A percentile compares a stretch with the other conserved stretches of the same genome.
Evolutionary conservation across 2,113 vertebrate species (phyloP).

Genomic region (Cyanoramphus novaezelandiae): DNA sequence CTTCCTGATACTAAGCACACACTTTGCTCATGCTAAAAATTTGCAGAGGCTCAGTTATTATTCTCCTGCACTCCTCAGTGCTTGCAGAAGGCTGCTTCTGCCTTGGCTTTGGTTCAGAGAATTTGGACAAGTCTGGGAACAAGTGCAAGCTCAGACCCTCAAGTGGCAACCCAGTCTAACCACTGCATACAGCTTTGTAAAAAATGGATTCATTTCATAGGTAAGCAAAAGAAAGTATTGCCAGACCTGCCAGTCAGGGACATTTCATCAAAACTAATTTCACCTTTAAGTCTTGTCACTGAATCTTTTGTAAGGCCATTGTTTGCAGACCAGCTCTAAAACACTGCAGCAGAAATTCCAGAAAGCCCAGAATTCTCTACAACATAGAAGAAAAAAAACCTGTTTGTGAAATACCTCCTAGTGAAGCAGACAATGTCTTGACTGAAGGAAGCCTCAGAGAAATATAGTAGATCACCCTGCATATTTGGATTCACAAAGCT

Average conservation of each 20-base stretch:
- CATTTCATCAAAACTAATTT: background rate
- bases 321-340: background rate
- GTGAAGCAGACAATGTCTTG: background rate
- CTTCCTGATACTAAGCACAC: background rate
- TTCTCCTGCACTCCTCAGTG: background rate
- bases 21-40: background rate
- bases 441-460: background rate
- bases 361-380: background rate
- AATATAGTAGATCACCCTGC: background rate
- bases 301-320: background rate
- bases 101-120: background rate
- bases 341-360: background rate
- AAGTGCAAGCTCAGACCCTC: background rate
- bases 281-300: background rate
- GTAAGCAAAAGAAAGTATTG: background rate
- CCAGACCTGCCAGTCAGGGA: background rate
- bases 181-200: background rate
- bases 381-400: background rate
- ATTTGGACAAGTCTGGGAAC: background rate
- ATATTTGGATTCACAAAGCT: background rate
- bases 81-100: background rate
- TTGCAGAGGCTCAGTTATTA: background rate
- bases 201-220: fast-evolving
- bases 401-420: background rate
- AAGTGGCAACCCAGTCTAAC: background rate